A percentile compares a stretch with the other conserved stretches of the same genome.
These are phyloP conservation scores for Desoria tigrina DNA, from an alignment of 2,888 invertebrate genomes.

Conservation along the genomic window DNA sequence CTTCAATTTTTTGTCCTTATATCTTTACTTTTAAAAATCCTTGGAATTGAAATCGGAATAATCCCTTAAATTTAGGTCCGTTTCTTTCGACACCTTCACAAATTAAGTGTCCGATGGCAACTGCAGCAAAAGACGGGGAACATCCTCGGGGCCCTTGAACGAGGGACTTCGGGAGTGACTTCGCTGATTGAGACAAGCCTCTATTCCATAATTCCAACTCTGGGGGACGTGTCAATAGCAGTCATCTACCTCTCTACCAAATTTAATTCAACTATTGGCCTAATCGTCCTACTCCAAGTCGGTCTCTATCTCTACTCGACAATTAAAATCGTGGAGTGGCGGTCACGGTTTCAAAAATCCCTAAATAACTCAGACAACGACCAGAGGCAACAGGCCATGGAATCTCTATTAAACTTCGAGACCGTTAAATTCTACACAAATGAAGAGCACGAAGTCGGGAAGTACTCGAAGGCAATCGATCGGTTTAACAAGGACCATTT, in stretches of 20 bases:
- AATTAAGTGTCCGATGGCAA: slow-evolving; percentile 62
- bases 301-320: slow-evolving; percentile 58
- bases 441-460: slow-evolving; percentile 60
- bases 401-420: slow-evolving; percentile 63
- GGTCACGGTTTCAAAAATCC: slow-evolving; percentile 60
- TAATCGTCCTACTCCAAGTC: slow-evolving; percentile 62
- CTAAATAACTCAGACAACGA: slow-evolving; percentile 61
- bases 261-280: slow-evolving; percentile 62
- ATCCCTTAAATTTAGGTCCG: slow-evolving; percentile 53
- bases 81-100: slow-evolving; percentile 60
- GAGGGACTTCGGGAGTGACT: slow-evolving; percentile 61
- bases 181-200: slow-evolving; percentile 60
- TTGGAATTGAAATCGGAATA: no score
- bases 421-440: slow-evolving; percentile 63
- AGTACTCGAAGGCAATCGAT: slow-evolving; percentile 58
- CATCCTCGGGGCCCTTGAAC: slow-evolving; percentile 62
- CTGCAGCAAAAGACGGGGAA: slow-evolving; percentile 62
- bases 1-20: no score
- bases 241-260: slow-evolving; percentile 61
- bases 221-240: slow-evolving; percentile 63
- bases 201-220: slow-evolving; percentile 62
- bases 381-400: slow-evolving; percentile 59
- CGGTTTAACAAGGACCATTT: slow-evolving; percentile 59
- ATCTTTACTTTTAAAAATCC: no score
- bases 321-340: slow-evolving; percentile 61